Percentiles rank a stretch among this genome's conserved stretches.
Evolutionary conservation across 1,140 invertebrate species (phyloP).

Genomic region (Druon quercuslanigerum): DNA sequence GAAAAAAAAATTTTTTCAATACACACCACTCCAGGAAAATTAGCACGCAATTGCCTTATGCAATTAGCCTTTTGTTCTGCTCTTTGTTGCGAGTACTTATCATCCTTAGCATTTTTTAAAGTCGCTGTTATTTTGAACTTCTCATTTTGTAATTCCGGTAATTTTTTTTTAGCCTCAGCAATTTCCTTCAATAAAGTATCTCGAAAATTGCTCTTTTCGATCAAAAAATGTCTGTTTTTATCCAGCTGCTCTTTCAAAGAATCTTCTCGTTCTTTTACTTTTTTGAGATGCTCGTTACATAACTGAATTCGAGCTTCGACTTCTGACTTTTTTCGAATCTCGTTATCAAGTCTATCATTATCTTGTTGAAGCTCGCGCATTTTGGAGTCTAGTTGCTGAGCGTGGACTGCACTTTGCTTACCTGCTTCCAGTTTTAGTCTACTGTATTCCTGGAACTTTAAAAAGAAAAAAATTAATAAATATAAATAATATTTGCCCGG

Average conservation of each 20-base stretch:
- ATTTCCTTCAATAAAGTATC: constrained; percentile 85
- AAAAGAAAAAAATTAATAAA: constrained; percentile 56
- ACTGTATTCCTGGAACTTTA: constrained; percentile 80
- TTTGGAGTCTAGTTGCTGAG: neutral
- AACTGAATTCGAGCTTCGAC: neutral
- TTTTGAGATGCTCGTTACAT: constrained; percentile 60
- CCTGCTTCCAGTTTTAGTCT: constrained; percentile 91
- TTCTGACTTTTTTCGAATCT: neutral
- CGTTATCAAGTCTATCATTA: neutral
- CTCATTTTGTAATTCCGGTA: constrained; percentile 86
- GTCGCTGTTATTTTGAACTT: constrained; percentile 89
- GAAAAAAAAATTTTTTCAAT: neutral
- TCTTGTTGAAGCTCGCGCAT: neutral
- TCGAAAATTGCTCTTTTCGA: constrained; percentile 85
- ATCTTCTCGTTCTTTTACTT: constrained; percentile 90
- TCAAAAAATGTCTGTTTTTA: constrained; percentile 85
- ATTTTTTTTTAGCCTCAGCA: constrained; percentile 84
- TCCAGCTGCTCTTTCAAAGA: constrained; percentile 93
- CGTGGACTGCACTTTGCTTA: constrained; percentile 74
- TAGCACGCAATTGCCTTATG: constrained; percentile 94
- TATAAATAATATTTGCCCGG: no score
- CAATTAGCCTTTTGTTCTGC: constrained; percentile 94
- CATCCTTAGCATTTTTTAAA: constrained; percentile 93
- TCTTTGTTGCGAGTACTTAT: constrained; percentile 94
- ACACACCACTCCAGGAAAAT: constrained; percentile 91